Base-by-base conservation (phyloP, 2,888 invertebrate genomes). In the Geophilus truncorum region DNA sequence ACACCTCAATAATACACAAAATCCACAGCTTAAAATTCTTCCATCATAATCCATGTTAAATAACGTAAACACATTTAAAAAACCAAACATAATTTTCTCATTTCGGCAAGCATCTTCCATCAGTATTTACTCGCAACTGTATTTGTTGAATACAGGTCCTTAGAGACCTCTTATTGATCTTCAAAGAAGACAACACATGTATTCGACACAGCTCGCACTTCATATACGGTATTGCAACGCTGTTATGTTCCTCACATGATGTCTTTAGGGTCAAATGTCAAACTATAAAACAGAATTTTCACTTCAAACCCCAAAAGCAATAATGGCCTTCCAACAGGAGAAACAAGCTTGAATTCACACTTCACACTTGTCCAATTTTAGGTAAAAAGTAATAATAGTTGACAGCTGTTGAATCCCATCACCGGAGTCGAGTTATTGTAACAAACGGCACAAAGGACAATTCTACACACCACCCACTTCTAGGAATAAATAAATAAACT, bases 261-360 rank as follows among this genome's bases (percentile, higher is more conserved):
- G 28, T 70, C 70, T 25, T 70, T 25, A 70, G 70, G 57, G 70
- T 70, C 70, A 70, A n/a, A 28, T 70, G 70, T n/a, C 70, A 70
- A 70, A 28, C 70, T 25, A 70, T 70, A 70, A 70, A 70, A 70
- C 23, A 70, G 70, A 70, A 28, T 70, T 70, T 70, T 70, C 70
- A 70, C 70, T 70, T 70, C 70, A 70, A 70, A 70, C 25, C 70
- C 70, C 70, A 70, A 70, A n/a, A 70, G 70, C 70, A 70, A 70
- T 70, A 70, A 70, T 25, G 28, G 70, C 28, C 18, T n/a, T 51
- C 18, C 51, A 18, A 51, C 51, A 5, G n/a, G n/a, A 51, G 51
- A 18, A 51, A 51, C 18, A 51, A n/a, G 51, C 51, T 51, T 18
- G 51, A 51, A 51, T 51, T 51, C 51, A 18, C 51, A 51, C 51